Conservation (phyloP, 2,888 invertebrate species). For the Micropterix aruncella region DNA sequence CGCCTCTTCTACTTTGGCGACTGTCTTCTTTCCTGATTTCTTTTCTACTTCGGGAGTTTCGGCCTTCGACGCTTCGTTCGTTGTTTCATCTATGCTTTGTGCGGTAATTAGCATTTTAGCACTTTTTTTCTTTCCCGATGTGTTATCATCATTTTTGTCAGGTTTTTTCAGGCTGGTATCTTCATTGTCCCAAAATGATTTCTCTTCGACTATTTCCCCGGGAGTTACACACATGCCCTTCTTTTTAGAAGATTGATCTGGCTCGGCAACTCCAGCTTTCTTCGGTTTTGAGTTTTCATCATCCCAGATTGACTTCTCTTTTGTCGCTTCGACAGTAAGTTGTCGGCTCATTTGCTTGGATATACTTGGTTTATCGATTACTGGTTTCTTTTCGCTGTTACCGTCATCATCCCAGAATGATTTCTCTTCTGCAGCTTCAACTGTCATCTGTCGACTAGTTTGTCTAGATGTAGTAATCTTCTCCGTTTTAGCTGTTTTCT, state of each 20-base stretch:
- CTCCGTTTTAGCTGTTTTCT: conserved; percentile 19
- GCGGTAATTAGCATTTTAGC: no score
- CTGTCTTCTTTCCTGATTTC: conserved; percentile 18
- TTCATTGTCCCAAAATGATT: conserved; percentile 14
- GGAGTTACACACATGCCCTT: conserved; percentile 21
- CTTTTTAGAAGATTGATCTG: conserved; percentile 17
- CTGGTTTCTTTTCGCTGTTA: no score
- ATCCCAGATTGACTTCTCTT: not conserved
- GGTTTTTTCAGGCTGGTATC: no score
- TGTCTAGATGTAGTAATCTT: conserved; percentile 17
- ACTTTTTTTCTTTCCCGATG: no score
- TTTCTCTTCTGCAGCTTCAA: not conserved
- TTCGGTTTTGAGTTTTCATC: not conserved
- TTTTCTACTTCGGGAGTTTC: conserved; percentile 36
- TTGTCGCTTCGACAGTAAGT: no score
- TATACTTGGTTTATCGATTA: no score
- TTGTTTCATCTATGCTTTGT: not conserved
- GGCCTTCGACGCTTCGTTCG: conserved; percentile 22
- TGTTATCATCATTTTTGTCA: no score
- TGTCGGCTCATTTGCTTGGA: no score
- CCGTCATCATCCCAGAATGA: not conserved
- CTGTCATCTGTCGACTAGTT: not conserved
- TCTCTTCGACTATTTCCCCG: conserved; percentile 14
- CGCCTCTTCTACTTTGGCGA: conserved; percentile 20
- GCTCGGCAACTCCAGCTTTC: conserved; percentile 16